These are phyloP conservation scores for Malurus melanocephalus DNA, from an alignment of 2,113 vertebrate species.

Conservation along the genomic window DNA sequence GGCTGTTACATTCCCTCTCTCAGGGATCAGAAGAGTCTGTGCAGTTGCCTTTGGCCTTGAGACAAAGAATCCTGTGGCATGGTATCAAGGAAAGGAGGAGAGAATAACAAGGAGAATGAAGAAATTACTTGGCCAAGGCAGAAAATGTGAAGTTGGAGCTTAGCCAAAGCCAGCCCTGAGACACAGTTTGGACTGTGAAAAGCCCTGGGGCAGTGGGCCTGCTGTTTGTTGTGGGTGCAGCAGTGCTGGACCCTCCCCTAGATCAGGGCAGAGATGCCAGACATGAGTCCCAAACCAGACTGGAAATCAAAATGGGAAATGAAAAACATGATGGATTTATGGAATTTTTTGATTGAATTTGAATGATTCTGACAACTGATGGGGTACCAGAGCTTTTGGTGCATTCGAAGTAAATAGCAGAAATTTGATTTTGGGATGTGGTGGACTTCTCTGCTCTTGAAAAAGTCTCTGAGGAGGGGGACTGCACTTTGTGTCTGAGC, in stretches of 20 bases:
- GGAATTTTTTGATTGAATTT: not conserved
- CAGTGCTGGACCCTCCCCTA: not conserved
- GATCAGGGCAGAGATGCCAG: not conserved
- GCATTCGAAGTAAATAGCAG: not conserved
- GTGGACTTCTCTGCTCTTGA: not conserved
- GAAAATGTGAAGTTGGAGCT: not conserved
- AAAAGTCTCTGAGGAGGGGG: not conserved
- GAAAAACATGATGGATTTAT: not conserved
- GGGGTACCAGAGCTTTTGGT: not conserved
- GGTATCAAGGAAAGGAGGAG: constrained; percentile 18
- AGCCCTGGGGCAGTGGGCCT: not conserved
- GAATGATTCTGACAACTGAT: not conserved
- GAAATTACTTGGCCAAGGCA: not conserved
- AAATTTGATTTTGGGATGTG: not conserved
- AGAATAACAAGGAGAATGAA: constrained; percentile 25
- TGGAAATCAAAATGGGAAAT: not conserved
- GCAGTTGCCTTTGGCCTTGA: constrained; percentile 57
- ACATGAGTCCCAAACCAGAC: not conserved
- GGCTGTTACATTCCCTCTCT: not conserved
- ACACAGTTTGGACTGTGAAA: not conserved
- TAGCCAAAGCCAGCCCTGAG: not conserved
- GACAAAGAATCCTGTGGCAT: constrained; percentile 38
- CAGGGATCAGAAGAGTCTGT: not conserved
- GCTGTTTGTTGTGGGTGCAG: not conserved
- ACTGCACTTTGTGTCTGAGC: rapidly evolving